Percentiles rank a stretch among this genome's conserved stretches.
Conservation (phyloP, 2,113 vertebrate genomes). For the Penelope pileata region DNA sequence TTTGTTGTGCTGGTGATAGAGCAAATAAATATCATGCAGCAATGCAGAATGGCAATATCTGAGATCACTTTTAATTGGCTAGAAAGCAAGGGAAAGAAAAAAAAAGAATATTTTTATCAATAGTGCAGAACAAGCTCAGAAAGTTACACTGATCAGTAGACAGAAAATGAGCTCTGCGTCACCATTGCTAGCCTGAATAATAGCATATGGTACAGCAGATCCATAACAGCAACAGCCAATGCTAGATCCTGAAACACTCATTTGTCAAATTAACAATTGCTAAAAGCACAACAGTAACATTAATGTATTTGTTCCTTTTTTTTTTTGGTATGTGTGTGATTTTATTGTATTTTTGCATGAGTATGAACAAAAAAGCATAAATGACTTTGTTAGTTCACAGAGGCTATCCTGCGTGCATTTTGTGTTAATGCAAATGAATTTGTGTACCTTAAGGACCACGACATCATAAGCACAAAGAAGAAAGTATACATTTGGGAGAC, state of each 20-base stretch:
- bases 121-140: not conserved
- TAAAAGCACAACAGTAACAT: constrained; percentile 21
- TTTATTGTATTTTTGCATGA: not conserved
- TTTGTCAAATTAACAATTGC: constrained; percentile 54
- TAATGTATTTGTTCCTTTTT: not conserved
- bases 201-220: constrained; percentile 44
- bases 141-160: constrained; percentile 3
- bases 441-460: not conserved
- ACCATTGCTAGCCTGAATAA: not conserved
- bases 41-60: not conserved
- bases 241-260: not conserved
- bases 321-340: not conserved
- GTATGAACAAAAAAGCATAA: not conserved
- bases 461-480: not conserved
- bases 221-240: constrained; percentile 29
- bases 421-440: not conserved
- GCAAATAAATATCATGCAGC: constrained; percentile 6
- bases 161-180: not conserved
- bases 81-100: not conserved
- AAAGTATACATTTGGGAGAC: not conserved
- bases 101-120: not conserved
- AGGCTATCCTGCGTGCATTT: not conserved
- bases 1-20: constrained; percentile 15
- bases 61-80: not conserved
- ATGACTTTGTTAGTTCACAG: not conserved